Conservation (phyloP, 2,797 vertebrate species). For the Emydoidea blandingii region DNA sequence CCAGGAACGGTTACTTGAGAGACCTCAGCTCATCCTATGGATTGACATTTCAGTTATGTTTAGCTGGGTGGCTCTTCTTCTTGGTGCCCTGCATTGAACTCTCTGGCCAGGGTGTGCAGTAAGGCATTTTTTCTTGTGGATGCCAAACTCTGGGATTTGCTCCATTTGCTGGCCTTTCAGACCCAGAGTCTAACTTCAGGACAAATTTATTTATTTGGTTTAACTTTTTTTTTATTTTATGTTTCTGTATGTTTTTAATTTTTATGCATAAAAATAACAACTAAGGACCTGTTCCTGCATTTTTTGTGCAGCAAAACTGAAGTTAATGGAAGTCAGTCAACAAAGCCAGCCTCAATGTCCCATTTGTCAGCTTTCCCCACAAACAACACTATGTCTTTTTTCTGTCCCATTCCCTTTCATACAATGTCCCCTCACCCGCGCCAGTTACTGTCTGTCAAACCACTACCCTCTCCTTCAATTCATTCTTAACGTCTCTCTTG, state of each 20-base stretch:
- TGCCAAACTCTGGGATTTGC: accelerated
- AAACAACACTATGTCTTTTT: accelerated
- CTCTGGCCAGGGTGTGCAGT: accelerated
- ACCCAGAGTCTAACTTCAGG: not conserved
- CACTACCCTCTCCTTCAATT: not conserved
- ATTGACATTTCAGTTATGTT: too few relatives aligned
- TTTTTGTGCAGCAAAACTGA: not conserved
- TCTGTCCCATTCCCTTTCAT: not conserved
- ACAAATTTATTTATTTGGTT: not conserved
- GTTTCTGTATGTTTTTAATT: not conserved
- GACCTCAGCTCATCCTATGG: not conserved
- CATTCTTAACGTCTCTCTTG: not conserved
- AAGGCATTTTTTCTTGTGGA: not conserved
- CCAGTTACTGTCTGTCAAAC: not conserved
- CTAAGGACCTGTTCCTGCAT: not conserved
- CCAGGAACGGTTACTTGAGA: not conserved
- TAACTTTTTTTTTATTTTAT: not conserved
- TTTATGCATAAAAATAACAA: too few relatives aligned
- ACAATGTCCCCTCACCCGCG: accelerated
- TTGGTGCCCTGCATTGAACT: not conserved
- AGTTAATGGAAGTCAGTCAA: not conserved
- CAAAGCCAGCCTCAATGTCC: not conserved
- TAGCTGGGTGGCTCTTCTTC: too few relatives aligned
- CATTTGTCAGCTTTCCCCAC: not conserved
- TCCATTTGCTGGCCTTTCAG: not conserved